phyloP scores from a whole-genome alignment of 2,888 invertebrate species.

The Amblyteles armatorius region DNA sequence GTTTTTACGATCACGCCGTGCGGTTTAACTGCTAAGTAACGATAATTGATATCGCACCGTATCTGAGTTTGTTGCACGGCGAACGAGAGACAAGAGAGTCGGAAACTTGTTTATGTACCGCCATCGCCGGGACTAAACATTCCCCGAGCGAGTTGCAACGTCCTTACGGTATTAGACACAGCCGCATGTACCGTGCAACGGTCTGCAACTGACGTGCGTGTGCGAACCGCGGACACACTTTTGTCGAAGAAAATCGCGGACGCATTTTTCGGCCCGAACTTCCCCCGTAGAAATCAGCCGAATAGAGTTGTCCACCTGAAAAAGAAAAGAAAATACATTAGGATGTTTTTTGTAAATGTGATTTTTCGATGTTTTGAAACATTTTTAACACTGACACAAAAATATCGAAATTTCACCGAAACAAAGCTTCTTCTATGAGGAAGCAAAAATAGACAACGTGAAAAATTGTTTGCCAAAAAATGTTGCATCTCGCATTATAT shows the following conservation, averaged over 20 bases:
- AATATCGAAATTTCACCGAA: too few relatives aligned
- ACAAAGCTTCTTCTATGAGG: too few relatives aligned
- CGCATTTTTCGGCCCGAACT: too few relatives aligned
- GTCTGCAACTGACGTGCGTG: background rate
- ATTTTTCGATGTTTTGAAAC: too few relatives aligned
- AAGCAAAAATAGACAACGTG: too few relatives aligned
- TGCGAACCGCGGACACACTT: background rate
- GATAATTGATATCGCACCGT: conserved; percentile 76
- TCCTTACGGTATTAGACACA: conserved; percentile 19
- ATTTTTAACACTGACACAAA: too few relatives aligned
- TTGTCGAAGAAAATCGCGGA: too few relatives aligned
- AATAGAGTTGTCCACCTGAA: background rate
- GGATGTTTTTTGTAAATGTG: too few relatives aligned
- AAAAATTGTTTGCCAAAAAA: too few relatives aligned
- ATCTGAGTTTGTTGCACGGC: conserved; percentile 69
- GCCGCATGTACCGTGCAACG: background rate
- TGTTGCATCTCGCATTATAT: too few relatives aligned
- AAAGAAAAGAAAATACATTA: background rate
- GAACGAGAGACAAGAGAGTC: conserved; percentile 42
- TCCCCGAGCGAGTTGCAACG: conserved; percentile 38
- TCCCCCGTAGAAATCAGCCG: too few relatives aligned
- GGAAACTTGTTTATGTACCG: conserved; percentile 64
- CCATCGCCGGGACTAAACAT: conserved; percentile 49
- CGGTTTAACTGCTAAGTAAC: conserved; percentile 76
- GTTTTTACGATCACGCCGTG: conserved; percentile 73